Evolutionary conservation across 2,888 invertebrate species (phyloP).

Genomic region (Himalopsyche tibetana): DNA sequence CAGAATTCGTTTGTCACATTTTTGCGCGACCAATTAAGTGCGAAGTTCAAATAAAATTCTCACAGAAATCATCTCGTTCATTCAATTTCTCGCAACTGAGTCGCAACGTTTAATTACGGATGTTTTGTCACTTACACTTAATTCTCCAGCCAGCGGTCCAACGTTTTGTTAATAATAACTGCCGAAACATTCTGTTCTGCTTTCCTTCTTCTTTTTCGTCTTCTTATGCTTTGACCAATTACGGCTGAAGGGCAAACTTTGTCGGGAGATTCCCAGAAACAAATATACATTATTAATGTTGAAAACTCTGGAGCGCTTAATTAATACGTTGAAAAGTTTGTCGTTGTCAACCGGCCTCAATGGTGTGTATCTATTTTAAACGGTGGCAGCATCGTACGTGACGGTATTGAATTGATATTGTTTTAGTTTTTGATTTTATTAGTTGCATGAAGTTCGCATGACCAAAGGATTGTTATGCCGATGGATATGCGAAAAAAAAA

Average conservation of each 20-base stretch:
- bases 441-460: no score
- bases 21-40: neutral
- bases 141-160: neutral
- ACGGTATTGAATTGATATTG: no score
- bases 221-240: neutral
- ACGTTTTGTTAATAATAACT: neutral
- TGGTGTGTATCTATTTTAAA: neutral
- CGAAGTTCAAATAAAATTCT: neutral
- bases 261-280: neutral
- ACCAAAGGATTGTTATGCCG: no score
- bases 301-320: neutral
- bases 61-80: neutral
- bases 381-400: no score
- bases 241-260: neutral
- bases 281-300: neutral
- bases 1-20: neutral
- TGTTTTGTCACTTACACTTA: neutral
- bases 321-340: neutral
- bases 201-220: no score
- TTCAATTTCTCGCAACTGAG: neutral
- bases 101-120: neutral
- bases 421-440: no score
- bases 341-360: neutral
- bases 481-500: no score
- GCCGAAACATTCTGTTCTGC: neutral